A percentile compares a stretch with the other conserved stretches of the same genome.
Evolutionary conservation across 2,113 vertebrate species (phyloP).

Genomic region (Glaucomys volans): DNA sequence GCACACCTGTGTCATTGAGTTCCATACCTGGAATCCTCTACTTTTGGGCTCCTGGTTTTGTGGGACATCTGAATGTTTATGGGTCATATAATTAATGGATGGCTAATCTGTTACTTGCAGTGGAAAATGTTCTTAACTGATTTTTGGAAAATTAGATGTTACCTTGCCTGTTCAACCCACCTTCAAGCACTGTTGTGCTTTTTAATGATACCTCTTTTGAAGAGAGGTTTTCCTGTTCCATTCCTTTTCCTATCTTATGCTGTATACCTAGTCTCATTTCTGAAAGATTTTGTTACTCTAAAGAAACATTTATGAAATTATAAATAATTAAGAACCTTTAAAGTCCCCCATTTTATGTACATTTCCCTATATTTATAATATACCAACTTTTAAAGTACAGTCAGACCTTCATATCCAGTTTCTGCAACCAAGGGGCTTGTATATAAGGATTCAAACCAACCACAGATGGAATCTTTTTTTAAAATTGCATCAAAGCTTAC

Average conservation of each 20-base stretch:
- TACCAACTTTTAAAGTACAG: slow-evolving; percentile 16
- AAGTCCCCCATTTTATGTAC: background rate
- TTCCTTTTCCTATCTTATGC: background rate
- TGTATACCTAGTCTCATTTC: background rate
- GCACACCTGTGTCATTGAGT: background rate
- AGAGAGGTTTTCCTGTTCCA: slow-evolving; percentile 34
- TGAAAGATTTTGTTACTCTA: slow-evolving; percentile 11
- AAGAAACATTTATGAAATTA: slow-evolving; percentile 48
- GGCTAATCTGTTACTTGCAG: background rate
- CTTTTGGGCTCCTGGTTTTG: background rate
- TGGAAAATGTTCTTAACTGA: slow-evolving; percentile 12
- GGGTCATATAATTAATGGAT: background rate
- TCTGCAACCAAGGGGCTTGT: background rate
- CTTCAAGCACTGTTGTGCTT: background rate
- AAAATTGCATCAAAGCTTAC: background rate
- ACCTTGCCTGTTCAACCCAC: slow-evolving; percentile 9
- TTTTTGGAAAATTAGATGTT: slow-evolving; percentile 49
- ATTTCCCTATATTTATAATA: background rate
- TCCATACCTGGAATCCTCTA: background rate
- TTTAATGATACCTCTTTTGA: background rate
- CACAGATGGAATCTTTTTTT: background rate
- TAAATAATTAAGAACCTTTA: background rate
- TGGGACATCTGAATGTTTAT: background rate
- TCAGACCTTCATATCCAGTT: background rate
- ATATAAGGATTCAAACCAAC: background rate